Base-by-base conservation (phyloP, 2,113 vertebrate species). In the Aegypius monachus region DNA sequence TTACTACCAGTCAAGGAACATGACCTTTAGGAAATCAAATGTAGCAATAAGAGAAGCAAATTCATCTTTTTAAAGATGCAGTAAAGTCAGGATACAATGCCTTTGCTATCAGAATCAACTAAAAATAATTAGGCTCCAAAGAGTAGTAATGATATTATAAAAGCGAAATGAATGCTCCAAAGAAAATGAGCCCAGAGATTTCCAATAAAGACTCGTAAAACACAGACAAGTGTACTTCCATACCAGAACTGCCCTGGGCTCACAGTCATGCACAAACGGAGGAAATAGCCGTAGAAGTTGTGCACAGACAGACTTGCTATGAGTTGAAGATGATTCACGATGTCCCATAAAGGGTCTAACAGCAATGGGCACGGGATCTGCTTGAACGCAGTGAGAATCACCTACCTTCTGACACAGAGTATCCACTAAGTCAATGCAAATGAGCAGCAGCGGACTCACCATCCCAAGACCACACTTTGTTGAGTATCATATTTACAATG, bases 401-500 rank as follows among this genome's bases (percentile, higher is more conserved):
- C 32, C 43, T 32, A 16, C 14, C 10, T 62, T 31, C 34, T 82
- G 56, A 59, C 40, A 58, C 31, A n/a, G 32, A 11, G 29, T 36
- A 40, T 38, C 27, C 20, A 40, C 52, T 45, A n/a, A 50, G 29
- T 16, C 42, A 26, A n/a, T 48, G 48, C 32, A 81, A 58, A 70
- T 16, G 5, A 50, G 27, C 36, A 70, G 13, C 21, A 58, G 7
- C 11, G 26, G 23, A 70, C 16, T 43, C 63, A 20, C 1, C n/a
- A 38, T 36, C 34, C 16, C 25, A 81, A 62, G 23, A 77, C 22
- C 11, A 32, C 10, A n/a, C 9, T 53, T 67, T 22, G 32, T 22
- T 62, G 25, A 52, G 10, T 23, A 48, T 22, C 40, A 4, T 32
- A 55, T 3, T 71, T 42, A 56, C 0, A 7, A 18, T 16, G 1